These are phyloP conservation scores for Sminthurinus signatus DNA, from an alignment of 1,140 invertebrate genomes.

Conservation along the genomic window DNA sequence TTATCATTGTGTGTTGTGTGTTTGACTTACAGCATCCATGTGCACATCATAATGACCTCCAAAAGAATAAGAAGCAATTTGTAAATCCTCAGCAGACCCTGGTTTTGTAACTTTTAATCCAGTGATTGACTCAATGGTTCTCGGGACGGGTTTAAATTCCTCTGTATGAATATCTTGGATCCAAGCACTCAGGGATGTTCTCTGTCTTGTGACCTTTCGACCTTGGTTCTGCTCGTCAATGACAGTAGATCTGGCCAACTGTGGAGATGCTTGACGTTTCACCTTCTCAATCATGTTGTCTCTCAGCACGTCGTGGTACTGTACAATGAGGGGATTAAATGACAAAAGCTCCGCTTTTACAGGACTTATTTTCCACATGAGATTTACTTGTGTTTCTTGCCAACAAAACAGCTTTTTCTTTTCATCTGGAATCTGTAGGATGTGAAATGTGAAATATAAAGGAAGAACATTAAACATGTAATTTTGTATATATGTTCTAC, in stretches of 20 bases:
- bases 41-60: constrained; percentile 29
- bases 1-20: not conserved
- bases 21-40: constrained; percentile 28
- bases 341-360: constrained; percentile 16
- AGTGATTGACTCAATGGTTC: constrained; percentile 26
- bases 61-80: constrained; percentile 31
- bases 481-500: no score
- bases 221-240: not conserved
- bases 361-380: constrained; percentile 18
- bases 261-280: not conserved
- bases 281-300: constrained; percentile 2
- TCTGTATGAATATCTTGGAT: not conserved
- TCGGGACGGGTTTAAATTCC: not conserved
- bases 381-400: constrained; percentile 3
- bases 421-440: constrained; percentile 2
- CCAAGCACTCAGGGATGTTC: constrained; percentile 8
- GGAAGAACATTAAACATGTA: no score
- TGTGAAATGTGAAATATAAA: no score
- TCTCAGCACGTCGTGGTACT: constrained; percentile 13
- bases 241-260: not conserved
- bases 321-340: constrained; percentile 3
- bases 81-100: constrained; percentile 25
- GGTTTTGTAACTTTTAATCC: constrained; percentile 28
- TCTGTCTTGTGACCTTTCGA: not conserved
- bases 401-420: constrained; percentile 22